phyloP scores from a whole-genome alignment of 2,888 invertebrate genomes.

The Arenicola marina region DNA sequence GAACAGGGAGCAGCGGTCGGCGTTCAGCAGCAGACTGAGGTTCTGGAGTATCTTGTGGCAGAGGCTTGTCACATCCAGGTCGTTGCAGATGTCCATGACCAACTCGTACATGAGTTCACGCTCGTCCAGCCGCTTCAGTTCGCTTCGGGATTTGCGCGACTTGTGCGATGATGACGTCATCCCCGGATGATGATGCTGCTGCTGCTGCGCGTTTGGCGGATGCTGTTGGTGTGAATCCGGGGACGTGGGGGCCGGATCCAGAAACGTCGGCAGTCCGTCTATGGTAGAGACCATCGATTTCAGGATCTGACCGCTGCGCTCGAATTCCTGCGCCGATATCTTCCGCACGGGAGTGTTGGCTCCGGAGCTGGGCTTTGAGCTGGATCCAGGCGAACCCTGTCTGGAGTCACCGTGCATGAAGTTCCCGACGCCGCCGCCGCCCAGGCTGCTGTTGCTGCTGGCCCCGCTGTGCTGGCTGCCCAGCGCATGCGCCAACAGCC shows the following conservation, averaged over 20 bases:
- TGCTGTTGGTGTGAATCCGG: constrained; percentile 13
- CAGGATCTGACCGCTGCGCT: constrained; percentile 79
- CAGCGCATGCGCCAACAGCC: constrained; percentile 71
- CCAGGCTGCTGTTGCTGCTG: constrained; percentile 15
- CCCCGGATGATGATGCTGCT: no score
- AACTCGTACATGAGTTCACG: constrained; percentile 59
- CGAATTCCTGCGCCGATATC: constrained; percentile 96
- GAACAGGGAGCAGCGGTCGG: constrained; percentile 59
- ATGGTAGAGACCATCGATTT: constrained; percentile 88
- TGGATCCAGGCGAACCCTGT: constrained; percentile 43
- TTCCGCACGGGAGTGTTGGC: constrained; percentile 90
- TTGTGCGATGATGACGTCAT: constrained; percentile 8
- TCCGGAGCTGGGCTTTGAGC: constrained; percentile 73
- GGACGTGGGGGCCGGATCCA: constrained; percentile 62
- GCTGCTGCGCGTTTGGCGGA: background rate
- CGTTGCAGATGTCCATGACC: constrained; percentile 59
- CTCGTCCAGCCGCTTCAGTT: constrained; percentile 55
- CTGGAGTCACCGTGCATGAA: background rate
- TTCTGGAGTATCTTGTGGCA: constrained; percentile 60
- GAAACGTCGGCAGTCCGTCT: constrained; percentile 91
- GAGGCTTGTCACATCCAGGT: constrained; percentile 57
- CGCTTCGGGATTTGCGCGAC: constrained; percentile 65
- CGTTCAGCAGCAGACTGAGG: constrained; percentile 55
- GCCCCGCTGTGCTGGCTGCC: constrained; percentile 40
- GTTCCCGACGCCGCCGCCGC: constrained; percentile 42